phyloP scores from a whole-genome alignment of 2,113 vertebrate genomes.

The Salvelinus namaycush region DNA sequence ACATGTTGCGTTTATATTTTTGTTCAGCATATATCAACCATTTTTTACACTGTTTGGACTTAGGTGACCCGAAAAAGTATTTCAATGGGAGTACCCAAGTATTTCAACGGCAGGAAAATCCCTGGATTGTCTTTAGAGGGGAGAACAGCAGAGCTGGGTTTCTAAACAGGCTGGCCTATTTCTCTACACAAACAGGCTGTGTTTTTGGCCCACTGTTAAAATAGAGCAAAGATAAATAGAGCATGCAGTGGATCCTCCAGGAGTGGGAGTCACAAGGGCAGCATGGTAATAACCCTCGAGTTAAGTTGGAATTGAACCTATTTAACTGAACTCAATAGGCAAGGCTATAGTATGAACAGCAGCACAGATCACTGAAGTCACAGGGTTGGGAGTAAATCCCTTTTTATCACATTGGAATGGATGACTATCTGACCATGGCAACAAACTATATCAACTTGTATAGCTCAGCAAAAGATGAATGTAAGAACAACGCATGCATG shows the following conservation, averaged over 20 bases:
- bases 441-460: too few species aligned
- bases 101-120: too few species aligned
- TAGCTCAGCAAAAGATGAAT: neutral
- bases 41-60: too few species aligned
- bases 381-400: too few species aligned
- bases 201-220: neutral
- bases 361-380: too few species aligned
- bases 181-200: conserved; percentile 3
- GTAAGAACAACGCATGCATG: neutral
- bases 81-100: too few species aligned
- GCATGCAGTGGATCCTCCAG: conserved; percentile 3
- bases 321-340: neutral
- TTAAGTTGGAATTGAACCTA: neutral
- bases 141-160: neutral
- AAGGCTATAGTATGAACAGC: neutral
- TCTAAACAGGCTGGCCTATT: neutral
- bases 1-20: too few species aligned
- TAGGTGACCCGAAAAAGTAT: too few species aligned
- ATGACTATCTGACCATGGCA: too few species aligned
- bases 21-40: too few species aligned
- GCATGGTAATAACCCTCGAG: neutral
- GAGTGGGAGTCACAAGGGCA: conserved; percentile 6
- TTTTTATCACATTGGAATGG: too few species aligned
- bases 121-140: too few species aligned
- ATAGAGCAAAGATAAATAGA: neutral